These are phyloP conservation scores for Sacculina carcini DNA, from an alignment of 2,888 invertebrate species.

Conservation along the genomic window DNA sequence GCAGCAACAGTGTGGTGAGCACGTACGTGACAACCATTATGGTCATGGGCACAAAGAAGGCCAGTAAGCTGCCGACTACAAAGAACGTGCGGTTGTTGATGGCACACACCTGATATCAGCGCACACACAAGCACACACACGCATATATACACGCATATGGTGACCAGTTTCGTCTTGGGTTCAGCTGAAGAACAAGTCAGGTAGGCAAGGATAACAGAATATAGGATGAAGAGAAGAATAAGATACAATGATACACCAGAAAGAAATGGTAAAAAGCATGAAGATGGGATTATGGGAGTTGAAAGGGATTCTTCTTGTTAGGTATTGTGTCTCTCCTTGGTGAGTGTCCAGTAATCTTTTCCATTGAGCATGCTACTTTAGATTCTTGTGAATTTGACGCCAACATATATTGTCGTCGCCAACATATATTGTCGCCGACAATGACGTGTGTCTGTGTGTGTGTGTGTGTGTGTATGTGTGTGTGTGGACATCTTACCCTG, in stretches of 20 bases:
- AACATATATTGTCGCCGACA: too few species aligned
- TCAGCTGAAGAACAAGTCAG: neutral
- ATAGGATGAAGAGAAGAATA: neutral
- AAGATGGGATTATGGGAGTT: too few species aligned
- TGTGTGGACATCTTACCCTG: neutral
- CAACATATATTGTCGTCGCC: too few species aligned
- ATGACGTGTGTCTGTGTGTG: neutral
- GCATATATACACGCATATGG: neutral
- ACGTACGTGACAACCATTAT: slow-evolving; percentile 27
- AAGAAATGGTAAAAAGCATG: too few species aligned
- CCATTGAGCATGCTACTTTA: too few species aligned
- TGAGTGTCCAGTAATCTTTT: too few species aligned
- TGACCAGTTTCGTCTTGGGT: neutral
- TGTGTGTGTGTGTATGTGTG: neutral
- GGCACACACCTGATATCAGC: slow-evolving; percentile 19
- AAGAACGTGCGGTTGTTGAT: slow-evolving; percentile 21
- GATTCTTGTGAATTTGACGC: too few species aligned
- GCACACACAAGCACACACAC: too few species aligned
- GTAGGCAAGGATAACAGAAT: neutral
- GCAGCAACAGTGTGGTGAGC: slow-evolving; percentile 24
- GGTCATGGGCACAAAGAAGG: slow-evolving; percentile 27
- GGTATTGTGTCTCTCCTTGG: too few species aligned
- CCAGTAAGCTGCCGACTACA: slow-evolving; percentile 25
- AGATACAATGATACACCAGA: too few species aligned
- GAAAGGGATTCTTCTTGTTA: too few species aligned